Evolutionary conservation across 2,797 vertebrate genomes (phyloP), one percentile per base, ranked within the genome.

Genomic region (Enteromius afrohamiltoni): DNA sequence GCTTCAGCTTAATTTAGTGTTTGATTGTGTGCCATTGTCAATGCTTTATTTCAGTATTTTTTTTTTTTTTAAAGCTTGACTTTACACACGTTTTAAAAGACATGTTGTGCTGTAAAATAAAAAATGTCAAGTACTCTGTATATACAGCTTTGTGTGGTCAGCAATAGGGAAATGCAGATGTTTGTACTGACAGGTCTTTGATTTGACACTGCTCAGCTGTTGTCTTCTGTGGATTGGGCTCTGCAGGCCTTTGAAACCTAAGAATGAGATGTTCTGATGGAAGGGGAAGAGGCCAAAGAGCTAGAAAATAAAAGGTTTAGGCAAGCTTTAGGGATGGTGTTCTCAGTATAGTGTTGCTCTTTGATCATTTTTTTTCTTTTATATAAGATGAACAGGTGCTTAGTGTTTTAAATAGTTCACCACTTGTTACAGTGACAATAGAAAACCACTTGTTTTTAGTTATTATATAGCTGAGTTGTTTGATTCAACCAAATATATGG

Each of bases 121-220:
- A 42, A 60, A 13, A 45, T 31, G 23, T 80, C 37, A 55, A 31
- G 53, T 79, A 23, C 19, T 53, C 29, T 79, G 4, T 29, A 34
- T 19, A 13, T 37, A 64, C 3, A 26, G 29, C 10, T 4, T 47
- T 77, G 37, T 45, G n/a, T 58, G 49, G 23, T 67, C 42, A 60
- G 37, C 79, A 47, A 8, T 65, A 10, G 6, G 47, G 17, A 53
- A 76, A 83, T 83, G 73, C 49, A 76, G 55, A 74, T 82, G 75
- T 78, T 82, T 55, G 37, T 67, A 55, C 45, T 77, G n/a, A 73
- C 40, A 67, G 76, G 9, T 67, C 26, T 34, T 79, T 76, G 67
- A 67, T 76, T 74, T 69, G 40, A 23, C 77, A 40, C 29, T 51
- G 80, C 29, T 75, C 71, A 67, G 49, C 62, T 79, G 81, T 68